Evolutionary conservation across 2,888 invertebrate genomes (phyloP), one percentile per base, ranked within the genome.

Genomic region (Chloroclysta siterata): DNA sequence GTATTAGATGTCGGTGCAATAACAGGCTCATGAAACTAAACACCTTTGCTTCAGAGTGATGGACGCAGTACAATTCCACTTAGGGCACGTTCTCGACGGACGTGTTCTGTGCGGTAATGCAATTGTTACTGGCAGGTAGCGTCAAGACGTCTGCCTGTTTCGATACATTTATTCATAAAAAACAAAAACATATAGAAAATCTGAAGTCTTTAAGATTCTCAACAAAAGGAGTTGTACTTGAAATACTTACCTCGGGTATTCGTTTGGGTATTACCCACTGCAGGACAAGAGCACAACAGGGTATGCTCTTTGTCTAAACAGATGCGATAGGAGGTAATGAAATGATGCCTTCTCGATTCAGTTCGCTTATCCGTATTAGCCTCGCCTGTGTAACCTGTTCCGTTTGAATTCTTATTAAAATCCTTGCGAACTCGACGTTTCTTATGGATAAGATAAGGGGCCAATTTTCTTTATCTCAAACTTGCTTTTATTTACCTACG

Each of bases 351-450:
- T 76, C 80, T 72, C 79, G 80, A 81, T 85, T 78, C 81, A 70
- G 74, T 78, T 67, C 73, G 77, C 83, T 86, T 85, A 86, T 87
- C 84, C 82, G 79, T 83, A 86, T 85, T 80, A 82, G 78, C 72
- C 72, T 77, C 85, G 83, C 79, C 80, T 79, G 73, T 89, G 87
- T 89, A 88, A 88, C 87, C 84, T 80, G 83, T 76, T 79, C 79
- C 76, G 77, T 83, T 84, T 81, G 81, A 78, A 87, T 86, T 85
- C 79, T 82, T 83, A 82, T 80, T 81, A 81, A 80, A 72, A 69
- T 70, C 70, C 73, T 75, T 71, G 75, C 73, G 71, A 71, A 73
- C 73, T 76, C 73, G 67, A 76, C 72, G 71, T 73, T 77, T 76
- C 74, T 77, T 80, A 78, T 77, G 69, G 66, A 73, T 73, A 65